These are phyloP conservation scores for Apamea sordens DNA, from an alignment of 2,888 invertebrate genomes.

Conservation along the genomic window DNA sequence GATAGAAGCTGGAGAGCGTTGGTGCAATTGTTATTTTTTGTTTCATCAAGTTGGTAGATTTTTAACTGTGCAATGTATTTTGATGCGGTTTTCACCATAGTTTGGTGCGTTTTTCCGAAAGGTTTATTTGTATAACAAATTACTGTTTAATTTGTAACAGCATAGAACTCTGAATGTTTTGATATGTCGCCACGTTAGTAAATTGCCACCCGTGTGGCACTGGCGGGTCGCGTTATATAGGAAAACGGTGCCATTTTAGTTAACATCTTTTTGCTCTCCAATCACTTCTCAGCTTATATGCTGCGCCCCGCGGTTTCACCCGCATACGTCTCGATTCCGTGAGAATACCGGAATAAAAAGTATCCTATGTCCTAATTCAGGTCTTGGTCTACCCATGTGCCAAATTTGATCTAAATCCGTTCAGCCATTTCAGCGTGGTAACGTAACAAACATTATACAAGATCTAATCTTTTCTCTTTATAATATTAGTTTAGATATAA, in stretches of 20 bases:
- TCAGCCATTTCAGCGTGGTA: neutral
- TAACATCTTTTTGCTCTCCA: neutral
- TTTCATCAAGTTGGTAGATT: neutral
- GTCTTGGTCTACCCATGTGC: too few species aligned
- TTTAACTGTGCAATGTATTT: neutral
- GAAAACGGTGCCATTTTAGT: neutral
- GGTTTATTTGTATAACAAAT: neutral
- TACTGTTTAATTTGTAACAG: neutral
- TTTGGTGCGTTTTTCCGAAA: neutral
- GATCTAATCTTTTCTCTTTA: too few species aligned
- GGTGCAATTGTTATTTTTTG: neutral
- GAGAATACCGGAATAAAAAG: too few species aligned
- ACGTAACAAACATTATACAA: too few species aligned
- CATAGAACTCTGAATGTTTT: too few species aligned
- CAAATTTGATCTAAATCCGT: neutral
- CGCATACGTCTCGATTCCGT: too few species aligned
- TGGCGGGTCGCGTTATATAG: neutral
- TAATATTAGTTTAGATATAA: too few species aligned
- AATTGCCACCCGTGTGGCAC: neutral
- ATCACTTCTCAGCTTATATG: too few species aligned
- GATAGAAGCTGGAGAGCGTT: neutral
- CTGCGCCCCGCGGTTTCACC: too few species aligned
- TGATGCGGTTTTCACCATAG: too few species aligned
- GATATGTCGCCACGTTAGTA: neutral
- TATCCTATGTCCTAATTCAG: too few species aligned